Evolutionary conservation across 2,888 invertebrate species (phyloP), one percentile per base, ranked within the genome.

Genomic region (Papilio demoleus): DNA sequence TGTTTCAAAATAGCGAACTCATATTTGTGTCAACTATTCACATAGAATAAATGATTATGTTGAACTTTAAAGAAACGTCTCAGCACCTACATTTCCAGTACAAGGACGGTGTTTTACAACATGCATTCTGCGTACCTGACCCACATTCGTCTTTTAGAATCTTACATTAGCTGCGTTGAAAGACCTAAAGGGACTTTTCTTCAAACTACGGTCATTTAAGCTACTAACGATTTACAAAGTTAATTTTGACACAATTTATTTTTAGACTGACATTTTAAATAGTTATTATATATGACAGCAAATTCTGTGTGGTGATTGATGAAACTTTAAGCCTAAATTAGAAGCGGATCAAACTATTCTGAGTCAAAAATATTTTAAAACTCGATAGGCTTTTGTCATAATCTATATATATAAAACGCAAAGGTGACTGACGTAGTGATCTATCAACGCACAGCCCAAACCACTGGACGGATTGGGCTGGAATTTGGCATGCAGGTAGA

Each of bases 61-160:
- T 56, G 27, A 31, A 56, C 53, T 56, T 56, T 56, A 17, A 56
- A 31, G 31, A 56, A 53, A 56, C 17, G 53, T 31, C n/a, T 31
- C 27, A n/a, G 31, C 27, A 27, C 27, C 53, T 56, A 56, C 31
- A 56, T 56, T 31, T 56, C 60, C 38, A 40, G 60, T 11, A 42
- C 24, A 61, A 65, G 56, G 65, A 58, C 27, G 31, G 31, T 38
- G 22, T 56, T 65, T 40, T 19, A 65, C 17, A 19, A 40, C 17
- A 31, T 58, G 53, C 27, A 56, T 65, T 65, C 31, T 56, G 56
- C 42, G 56, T 58, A 58, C 65, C 42, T 65, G 56, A 65, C 56
- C 65, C 42, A 65, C 42, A 58, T 65, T 58, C 65, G 27, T 65
- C 56, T 65, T 65, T 56, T 42, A 65, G 38, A 50, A 65, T 42